A percentile compares a stretch with the other conserved stretches of the same genome.
These are phyloP conservation scores for Uromys caudimaculatus DNA, from an alignment of 2,797 vertebrate genomes.

Conservation along the genomic window DNA sequence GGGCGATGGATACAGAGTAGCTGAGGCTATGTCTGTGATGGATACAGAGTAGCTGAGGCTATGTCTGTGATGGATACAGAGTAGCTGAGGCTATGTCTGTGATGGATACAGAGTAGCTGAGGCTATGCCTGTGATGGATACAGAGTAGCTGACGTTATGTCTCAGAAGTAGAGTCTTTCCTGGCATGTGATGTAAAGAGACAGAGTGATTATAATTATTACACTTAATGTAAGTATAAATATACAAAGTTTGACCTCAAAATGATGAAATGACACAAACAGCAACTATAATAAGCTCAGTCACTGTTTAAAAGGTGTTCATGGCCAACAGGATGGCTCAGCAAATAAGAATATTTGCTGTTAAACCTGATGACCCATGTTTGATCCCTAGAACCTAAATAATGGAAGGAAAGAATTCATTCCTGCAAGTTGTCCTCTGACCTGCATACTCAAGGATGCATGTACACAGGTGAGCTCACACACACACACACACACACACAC, in stretches of 20 bases:
- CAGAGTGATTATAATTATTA: not conserved
- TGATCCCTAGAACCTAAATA: not conserved
- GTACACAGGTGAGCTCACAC: too few species aligned
- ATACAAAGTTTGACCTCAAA: not conserved
- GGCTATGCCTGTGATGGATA: not conserved
- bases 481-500: not conserved
- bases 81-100: not conserved
- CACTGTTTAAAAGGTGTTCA: not conserved
- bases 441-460: not conserved
- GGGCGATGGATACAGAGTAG: not conserved
- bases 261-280: not conserved
- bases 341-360: not conserved
- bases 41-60: not conserved
- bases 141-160: not conserved
- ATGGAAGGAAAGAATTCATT: not conserved
- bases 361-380: not conserved
- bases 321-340: not conserved
- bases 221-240: not conserved
- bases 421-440: not conserved
- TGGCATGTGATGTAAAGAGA: not conserved
- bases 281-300: not conserved
- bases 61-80: not conserved
- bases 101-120: not conserved
- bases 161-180: not conserved
- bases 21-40: not conserved